Percentiles rank a stretch among this genome's conserved stretches.
These are phyloP conservation scores for Ormyrus rosae DNA, from an alignment of 2,888 invertebrate genomes.

Conservation along the genomic window DNA sequence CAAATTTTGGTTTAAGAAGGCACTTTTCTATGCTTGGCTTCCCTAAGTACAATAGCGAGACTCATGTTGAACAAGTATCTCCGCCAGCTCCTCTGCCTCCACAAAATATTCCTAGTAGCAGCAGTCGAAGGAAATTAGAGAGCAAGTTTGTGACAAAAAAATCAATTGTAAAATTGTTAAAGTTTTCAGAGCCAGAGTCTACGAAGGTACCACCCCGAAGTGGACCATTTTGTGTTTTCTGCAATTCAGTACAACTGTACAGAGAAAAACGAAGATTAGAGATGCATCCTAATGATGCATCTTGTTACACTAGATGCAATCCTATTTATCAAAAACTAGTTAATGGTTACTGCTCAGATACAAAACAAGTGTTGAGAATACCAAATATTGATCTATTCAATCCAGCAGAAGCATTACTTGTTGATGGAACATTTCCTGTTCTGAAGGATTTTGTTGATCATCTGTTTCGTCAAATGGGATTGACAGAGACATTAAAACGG, in stretches of 20 bases:
- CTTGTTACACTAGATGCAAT: constrained; percentile 69
- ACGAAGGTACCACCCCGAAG: constrained; percentile 69
- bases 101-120: constrained; percentile 65
- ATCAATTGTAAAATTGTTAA: constrained; percentile 65
- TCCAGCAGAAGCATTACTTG: constrained; percentile 73
- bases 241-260: constrained; percentile 72
- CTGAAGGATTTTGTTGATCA: constrained; percentile 73
- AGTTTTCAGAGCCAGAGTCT: constrained; percentile 66
- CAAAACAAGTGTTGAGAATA: constrained; percentile 71
- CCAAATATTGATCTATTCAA: constrained; percentile 74
- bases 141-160: constrained; percentile 69
- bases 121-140: constrained; percentile 67
- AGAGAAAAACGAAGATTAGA: constrained; percentile 71
- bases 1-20: constrained; percentile 70
- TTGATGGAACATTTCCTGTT: constrained; percentile 71
- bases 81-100: constrained; percentile 48
- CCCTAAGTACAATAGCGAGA: constrained; percentile 70
- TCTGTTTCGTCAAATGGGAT: constrained; percentile 73
- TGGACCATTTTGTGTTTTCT: constrained; percentile 74
- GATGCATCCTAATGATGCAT: constrained; percentile 67
- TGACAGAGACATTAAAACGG: constrained; percentile 70
- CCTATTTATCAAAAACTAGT: constrained; percentile 72
- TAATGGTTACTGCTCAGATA: constrained; percentile 74
- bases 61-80: constrained; percentile 64
- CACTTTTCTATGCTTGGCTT: constrained; percentile 74